These are phyloP conservation scores for Octomys mimax DNA, from an alignment of 2,797 vertebrate genomes.

Conservation along the genomic window DNA sequence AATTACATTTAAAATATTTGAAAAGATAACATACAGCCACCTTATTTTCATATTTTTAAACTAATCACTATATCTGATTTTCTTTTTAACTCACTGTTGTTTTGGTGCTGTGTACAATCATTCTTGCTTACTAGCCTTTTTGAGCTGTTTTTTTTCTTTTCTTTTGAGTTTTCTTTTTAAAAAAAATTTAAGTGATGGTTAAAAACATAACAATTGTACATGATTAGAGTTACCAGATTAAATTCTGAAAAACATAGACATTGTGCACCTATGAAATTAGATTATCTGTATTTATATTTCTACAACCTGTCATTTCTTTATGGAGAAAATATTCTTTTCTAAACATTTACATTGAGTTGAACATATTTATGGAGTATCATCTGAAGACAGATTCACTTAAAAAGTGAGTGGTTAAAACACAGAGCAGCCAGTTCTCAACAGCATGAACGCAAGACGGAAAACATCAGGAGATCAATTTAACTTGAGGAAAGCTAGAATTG, in stretches of 20 bases:
- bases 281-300: not conserved
- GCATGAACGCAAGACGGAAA: not conserved
- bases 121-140: not conserved
- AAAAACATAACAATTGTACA: not conserved
- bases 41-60: not conserved
- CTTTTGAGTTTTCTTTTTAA: not conserved
- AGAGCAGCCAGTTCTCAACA: not conserved
- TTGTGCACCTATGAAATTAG: not conserved
- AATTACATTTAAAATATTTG: not conserved
- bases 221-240: not conserved
- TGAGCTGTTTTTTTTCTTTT: not conserved
- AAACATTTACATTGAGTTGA: not conserved
- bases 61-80: not conserved
- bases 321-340: not conserved
- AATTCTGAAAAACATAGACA: not conserved
- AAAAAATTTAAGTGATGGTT: not conserved
- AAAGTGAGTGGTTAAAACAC: not conserved
- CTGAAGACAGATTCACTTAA: not conserved
- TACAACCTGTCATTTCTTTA: not conserved
- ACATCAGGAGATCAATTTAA: not conserved
- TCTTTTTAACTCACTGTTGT: not conserved
- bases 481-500: not conserved
- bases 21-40: not conserved
- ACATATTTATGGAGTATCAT: not conserved
- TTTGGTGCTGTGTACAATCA: not conserved